These are phyloP conservation scores for Candidula unifasciata DNA, from an alignment of 2,888 invertebrate genomes.

Conservation along the genomic window DNA sequence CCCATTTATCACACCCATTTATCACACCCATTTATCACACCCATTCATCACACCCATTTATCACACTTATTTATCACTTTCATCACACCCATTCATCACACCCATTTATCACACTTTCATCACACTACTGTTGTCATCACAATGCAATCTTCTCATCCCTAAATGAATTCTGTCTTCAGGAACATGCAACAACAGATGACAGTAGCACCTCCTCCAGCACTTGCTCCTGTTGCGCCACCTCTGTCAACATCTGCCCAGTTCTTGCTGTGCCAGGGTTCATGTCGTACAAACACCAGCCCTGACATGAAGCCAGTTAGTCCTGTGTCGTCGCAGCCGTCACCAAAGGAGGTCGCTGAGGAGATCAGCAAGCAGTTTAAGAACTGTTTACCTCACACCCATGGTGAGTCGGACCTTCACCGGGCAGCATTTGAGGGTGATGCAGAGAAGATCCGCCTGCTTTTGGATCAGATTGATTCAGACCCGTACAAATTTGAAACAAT, in stretches of 20 bases:
- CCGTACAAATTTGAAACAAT: constrained; percentile 42
- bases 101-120: no score
- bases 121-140: no score
- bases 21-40: no score
- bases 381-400: constrained; percentile 48
- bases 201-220: background rate
- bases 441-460: constrained; percentile 45
- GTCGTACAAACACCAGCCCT: background rate
- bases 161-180: background rate
- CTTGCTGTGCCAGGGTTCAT: background rate
- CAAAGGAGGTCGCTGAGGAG: constrained; percentile 39
- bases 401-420: constrained; percentile 58
- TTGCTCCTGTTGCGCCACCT: background rate
- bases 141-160: no score
- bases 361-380: constrained; percentile 47
- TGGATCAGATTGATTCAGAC: constrained; percentile 37
- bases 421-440: constrained; percentile 58
- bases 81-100: no score
- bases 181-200: background rate
- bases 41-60: no score
- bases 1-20: no score
- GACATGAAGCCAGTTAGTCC: background rate
- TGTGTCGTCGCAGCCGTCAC: background rate
- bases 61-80: no score
- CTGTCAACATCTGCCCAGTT: constrained; percentile 21